Percentiles rank a stretch among this genome's conserved stretches.
phyloP scores from a whole-genome alignment of 2,113 vertebrate species.

The Pao palembangensis region DNA sequence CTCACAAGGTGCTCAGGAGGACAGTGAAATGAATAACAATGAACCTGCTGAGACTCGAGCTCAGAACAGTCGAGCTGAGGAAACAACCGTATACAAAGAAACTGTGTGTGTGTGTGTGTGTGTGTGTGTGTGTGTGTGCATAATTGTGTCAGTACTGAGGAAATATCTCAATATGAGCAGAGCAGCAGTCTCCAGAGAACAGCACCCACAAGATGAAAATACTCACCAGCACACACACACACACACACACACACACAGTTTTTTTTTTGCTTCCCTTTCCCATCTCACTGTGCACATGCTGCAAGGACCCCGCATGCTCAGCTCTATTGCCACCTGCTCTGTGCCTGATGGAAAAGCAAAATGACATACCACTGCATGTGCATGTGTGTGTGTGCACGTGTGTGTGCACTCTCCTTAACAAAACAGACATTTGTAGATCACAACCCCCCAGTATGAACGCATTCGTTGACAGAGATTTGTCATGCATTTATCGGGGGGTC shows the following conservation, averaged over 20 bases:
- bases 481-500: constrained; percentile 39
- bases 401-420: constrained; percentile 39
- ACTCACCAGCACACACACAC: constrained; percentile 27
- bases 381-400: neutral
- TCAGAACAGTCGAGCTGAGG: constrained; percentile 50
- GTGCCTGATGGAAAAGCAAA: constrained; percentile 72
- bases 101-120: constrained; percentile 13
- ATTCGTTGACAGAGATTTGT: constrained; percentile 58
- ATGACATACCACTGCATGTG: constrained; percentile 1
- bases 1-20: constrained; percentile 44
- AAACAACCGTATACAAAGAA: constrained; percentile 17
- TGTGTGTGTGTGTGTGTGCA: constrained; percentile 22
- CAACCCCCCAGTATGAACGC: constrained; percentile 34
- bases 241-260: constrained; percentile 9
- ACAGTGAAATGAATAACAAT: constrained; percentile 71
- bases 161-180: constrained; percentile 57
- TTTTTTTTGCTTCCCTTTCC: constrained; percentile 34
- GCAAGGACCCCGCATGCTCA: constrained; percentile 66
- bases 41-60: constrained; percentile 58
- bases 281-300: constrained; percentile 47
- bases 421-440: constrained; percentile 60
- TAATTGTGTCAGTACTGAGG: constrained; percentile 36
- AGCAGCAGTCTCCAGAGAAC: constrained; percentile 30
- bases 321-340: constrained; percentile 59
- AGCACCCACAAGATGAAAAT: constrained; percentile 53